Evolutionary conservation across 2,888 invertebrate species (phyloP), one percentile per base, ranked within the genome.

Genomic region (Marronus borbonicus): DNA sequence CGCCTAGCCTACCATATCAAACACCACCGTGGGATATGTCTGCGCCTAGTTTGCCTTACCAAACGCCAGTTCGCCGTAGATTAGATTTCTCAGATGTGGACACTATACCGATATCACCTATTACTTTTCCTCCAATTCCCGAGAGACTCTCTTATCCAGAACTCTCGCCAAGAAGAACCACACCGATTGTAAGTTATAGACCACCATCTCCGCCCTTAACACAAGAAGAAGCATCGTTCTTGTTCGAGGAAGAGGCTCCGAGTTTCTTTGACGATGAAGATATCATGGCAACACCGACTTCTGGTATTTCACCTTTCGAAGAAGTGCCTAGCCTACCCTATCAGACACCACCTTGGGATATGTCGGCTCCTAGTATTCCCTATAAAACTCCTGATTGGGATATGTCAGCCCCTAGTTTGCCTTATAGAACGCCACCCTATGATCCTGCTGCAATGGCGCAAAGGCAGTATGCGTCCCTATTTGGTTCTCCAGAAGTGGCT

Each of bases 321-420:
- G 77, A 78, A 49, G 76, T 76, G 1, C 72, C 78, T 36, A 79
- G 78, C 10, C 64, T 76, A 52, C 80, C 78, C 0, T 80, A 79
- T 62, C 24, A 68, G 64, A 78, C 80, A 24, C 80, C 80, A 1
- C 68, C 78, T 1, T 52, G 75, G 50, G 68, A 74, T 28, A 65
- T 68, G 60, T 20, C 60, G 3, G 75, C 78, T 1, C 50, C 78
- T 3, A 78, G 78, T 24, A 17, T 78, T 5, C 78, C 78, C 5
- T 74, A 78, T 44, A 52, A 65, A 74, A 50, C 78, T 20, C 78
- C 78, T 5, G 31, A 28, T 7, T 69, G 78, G 76, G 80, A 80
- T 66, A 76, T 80, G 52, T 76, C 77, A 20, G 68, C 68, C 4
- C 50, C 77, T 55, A 79, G 77, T 14, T 62, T 76, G 66, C 52